Percentiles rank a stretch among this genome's conserved stretches.
These are phyloP conservation scores for Lydus trimaculatus DNA, from an alignment of 2,888 invertebrate species.

Conservation along the genomic window DNA sequence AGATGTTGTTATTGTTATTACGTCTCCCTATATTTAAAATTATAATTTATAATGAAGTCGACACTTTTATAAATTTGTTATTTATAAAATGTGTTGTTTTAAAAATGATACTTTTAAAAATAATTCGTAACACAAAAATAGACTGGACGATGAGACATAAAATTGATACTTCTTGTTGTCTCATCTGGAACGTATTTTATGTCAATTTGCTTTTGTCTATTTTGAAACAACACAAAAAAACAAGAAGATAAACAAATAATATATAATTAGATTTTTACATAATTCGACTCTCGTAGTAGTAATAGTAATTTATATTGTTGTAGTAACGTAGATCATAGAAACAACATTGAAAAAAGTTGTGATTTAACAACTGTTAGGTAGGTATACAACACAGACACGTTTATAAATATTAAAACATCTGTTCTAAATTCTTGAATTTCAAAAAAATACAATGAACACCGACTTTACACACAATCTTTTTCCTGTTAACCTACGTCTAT, in stretches of 20 bases:
- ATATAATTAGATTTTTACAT: neutral
- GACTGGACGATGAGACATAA: neutral
- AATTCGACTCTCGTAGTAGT: neutral
- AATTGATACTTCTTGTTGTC: no score
- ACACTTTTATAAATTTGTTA: neutral
- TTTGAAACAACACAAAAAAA: neutral
- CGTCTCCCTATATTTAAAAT: neutral
- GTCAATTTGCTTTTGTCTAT: no score
- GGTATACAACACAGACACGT: neutral
- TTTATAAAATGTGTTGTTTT: slow-evolving; percentile 1
- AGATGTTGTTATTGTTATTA: neutral
- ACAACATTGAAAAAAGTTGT: no score
- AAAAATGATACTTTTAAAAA: neutral
- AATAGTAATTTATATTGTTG: neutral
- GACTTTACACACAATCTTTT: neutral
- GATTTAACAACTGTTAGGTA: neutral
- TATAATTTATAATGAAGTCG: neutral
- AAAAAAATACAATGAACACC: neutral
- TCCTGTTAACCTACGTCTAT: no score
- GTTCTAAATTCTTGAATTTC: neutral
- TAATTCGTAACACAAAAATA: neutral
- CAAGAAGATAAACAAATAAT: neutral
- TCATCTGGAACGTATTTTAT: no score
- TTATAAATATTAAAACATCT: neutral
- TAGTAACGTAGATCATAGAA: neutral